A percentile compares a stretch with the other conserved stretches of the same genome.
phyloP scores from a whole-genome alignment of 1,140 invertebrate species.

The Gonioctena quinquepunctata region DNA sequence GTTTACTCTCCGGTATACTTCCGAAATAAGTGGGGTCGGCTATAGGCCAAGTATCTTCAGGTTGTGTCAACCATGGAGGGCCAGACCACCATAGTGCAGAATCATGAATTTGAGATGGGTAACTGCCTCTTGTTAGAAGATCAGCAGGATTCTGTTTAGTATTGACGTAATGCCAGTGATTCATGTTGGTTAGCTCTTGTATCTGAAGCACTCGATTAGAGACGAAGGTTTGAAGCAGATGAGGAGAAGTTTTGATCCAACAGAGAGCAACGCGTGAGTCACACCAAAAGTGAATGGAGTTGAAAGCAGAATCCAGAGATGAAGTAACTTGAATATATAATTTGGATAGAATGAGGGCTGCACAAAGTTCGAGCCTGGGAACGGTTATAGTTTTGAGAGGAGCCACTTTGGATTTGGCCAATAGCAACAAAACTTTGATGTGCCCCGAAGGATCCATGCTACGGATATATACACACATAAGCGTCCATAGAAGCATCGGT shows the following conservation, averaged over 20 bases:
- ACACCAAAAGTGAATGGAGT: conserved; percentile 3
- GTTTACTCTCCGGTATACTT: neutral
- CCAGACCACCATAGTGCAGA: neutral
- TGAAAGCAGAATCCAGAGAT: neutral
- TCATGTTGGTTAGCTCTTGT: neutral
- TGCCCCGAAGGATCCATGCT: conserved; percentile 12
- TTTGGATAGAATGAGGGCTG: neutral
- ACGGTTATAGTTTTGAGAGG: conserved; percentile 13
- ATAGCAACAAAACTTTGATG: conserved; percentile 27
- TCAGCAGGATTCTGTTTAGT: conserved; percentile 23
- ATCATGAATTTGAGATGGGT: neutral
- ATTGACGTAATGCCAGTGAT: conserved; percentile 15
- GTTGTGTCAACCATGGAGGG: neutral
- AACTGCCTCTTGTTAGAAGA: neutral
- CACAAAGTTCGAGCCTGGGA: conserved; percentile 21
- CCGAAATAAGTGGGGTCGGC: neutral
- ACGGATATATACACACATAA: conserved; percentile 52
- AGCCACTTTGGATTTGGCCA: conserved; percentile 12
- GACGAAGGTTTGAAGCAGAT: conserved; percentile 41
- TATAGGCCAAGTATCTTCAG: neutral
- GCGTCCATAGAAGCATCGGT: conserved; percentile 49
- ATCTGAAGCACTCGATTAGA: conserved; percentile 22
- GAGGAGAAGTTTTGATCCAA: conserved; percentile 37
- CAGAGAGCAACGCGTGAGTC: conserved; percentile 7
- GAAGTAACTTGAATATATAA: neutral